phyloP scores from a whole-genome alignment of 2,797 vertebrate genomes.

The Tangara arthus region DNA sequence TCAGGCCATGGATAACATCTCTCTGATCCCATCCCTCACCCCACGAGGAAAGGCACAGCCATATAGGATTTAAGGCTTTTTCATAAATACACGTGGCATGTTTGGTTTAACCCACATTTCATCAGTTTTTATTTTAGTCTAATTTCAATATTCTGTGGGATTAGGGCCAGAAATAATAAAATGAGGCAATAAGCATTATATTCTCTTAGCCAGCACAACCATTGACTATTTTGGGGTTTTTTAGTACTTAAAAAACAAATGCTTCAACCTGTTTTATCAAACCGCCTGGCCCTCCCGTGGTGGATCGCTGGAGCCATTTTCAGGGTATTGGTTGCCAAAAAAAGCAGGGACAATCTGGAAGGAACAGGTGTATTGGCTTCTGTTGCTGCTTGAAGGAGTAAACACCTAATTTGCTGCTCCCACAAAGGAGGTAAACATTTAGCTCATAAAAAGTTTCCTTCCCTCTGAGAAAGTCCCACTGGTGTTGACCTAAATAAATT shows the following conservation, averaged over 20 bases:
- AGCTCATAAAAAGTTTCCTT: neutral
- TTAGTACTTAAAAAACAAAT: neutral
- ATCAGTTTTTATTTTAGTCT: neutral
- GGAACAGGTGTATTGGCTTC: slow-evolving; percentile 59
- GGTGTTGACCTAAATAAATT: slow-evolving; percentile 22
- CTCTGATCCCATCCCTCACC: neutral
- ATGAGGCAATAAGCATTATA: neutral
- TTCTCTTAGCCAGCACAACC: neutral
- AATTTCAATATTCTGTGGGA: neutral
- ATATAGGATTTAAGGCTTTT: neutral
- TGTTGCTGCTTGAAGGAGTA: slow-evolving; percentile 42
- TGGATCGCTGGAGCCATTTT: neutral
- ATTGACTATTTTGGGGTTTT: neutral
- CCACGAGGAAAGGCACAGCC: neutral
- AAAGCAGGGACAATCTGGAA: slow-evolving; percentile 55
- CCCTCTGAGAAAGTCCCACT: neutral
- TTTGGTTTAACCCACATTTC: neutral
- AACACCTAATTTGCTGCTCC: slow-evolving; percentile 46
- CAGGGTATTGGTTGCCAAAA: neutral
- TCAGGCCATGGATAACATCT: neutral
- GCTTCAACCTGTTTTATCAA: slow-evolving; percentile 10
- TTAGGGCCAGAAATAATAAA: neutral
- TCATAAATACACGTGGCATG: neutral
- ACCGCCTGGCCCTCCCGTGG: neutral
- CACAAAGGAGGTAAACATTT: slow-evolving; percentile 35